Evolutionary conservation across 2,797 vertebrate genomes (phyloP).

Genomic region (Poecile montanus): DNA sequence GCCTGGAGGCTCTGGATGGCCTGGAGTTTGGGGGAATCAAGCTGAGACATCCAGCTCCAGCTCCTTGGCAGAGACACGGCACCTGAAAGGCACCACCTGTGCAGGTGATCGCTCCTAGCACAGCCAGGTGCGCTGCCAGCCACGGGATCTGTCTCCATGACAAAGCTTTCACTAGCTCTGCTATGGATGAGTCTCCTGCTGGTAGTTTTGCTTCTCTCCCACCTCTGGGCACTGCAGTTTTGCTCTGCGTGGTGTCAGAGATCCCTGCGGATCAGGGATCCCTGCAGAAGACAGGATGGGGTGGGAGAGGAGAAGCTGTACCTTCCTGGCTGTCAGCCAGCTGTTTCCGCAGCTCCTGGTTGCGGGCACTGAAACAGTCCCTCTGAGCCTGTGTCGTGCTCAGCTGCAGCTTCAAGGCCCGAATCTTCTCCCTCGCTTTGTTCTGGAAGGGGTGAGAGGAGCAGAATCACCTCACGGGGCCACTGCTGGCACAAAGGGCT

Average conservation of each 20-base stretch:
- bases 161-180: background rate
- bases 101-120: background rate
- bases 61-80: background rate
- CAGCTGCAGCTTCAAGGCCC: constrained; percentile 64
- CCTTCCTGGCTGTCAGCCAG: constrained; percentile 68
- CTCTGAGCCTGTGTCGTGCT: constrained; percentile 48
- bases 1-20: background rate
- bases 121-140: background rate
- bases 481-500: background rate
- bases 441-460: constrained; percentile 53
- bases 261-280: background rate
- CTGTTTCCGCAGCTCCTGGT: constrained; percentile 60
- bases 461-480: background rate
- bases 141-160: background rate
- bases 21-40: background rate
- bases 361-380: constrained; percentile 9
- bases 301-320: constrained; percentile 8
- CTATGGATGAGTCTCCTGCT: background rate
- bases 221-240: background rate
- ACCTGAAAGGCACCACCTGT: background rate
- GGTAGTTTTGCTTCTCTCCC: background rate
- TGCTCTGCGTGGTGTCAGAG: background rate
- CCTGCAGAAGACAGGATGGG: background rate
- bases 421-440: constrained; percentile 35
- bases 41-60: background rate